phyloP scores from a whole-genome alignment of 2,113 vertebrate genomes.

The Microcebus jonahi region DNA sequence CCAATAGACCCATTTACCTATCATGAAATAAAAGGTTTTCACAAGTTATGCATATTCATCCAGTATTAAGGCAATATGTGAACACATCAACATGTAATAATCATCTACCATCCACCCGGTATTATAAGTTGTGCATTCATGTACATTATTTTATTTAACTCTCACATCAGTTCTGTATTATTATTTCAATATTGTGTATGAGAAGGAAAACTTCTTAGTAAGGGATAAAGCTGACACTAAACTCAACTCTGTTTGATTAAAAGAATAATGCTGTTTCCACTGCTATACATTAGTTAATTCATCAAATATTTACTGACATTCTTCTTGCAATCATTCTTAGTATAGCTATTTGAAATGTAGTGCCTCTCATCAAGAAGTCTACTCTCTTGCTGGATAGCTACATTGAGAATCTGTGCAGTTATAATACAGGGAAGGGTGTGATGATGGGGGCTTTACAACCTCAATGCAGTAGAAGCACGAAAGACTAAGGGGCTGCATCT shows the following conservation, averaged over 20 bases:
- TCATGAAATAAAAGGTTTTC: neutral
- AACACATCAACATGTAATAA: neutral
- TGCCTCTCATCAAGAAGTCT: neutral
- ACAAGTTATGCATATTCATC: neutral
- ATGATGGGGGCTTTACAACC: neutral
- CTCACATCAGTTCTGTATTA: neutral
- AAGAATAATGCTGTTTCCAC: constrained; percentile 7
- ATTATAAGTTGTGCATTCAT: neutral
- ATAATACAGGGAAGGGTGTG: neutral
- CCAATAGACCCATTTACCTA: neutral
- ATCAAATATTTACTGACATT: constrained; percentile 38
- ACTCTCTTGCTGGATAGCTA: neutral
- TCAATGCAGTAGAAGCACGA: neutral
- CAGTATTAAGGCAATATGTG: neutral
- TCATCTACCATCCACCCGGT: neutral
- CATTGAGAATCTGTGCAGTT: neutral
- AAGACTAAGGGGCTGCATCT: neutral
- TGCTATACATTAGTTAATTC: neutral
- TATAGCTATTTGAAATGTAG: neutral
- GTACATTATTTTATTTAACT: constrained; percentile 26
- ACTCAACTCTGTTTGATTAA: constrained; percentile 22
- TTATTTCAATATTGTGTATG: constrained; percentile 9
- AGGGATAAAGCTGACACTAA: neutral
- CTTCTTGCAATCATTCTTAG: neutral
- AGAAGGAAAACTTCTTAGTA: constrained; percentile 1